Conservation (phyloP, 2,888 invertebrate genomes). For the Ferrisia virgata region DNA sequence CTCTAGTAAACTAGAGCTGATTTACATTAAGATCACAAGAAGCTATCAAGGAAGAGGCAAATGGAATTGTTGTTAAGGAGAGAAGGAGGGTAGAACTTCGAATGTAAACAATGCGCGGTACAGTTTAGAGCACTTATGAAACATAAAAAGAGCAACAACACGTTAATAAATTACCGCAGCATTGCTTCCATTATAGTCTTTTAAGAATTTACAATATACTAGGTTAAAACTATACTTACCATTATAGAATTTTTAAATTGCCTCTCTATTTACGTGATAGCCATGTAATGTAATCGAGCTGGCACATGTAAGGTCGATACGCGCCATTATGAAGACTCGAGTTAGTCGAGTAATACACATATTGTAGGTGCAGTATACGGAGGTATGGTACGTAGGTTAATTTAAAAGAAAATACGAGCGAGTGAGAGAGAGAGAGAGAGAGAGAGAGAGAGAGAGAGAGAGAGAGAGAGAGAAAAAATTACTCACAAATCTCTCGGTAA, state of each 20-base stretch:
- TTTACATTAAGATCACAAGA: background rate
- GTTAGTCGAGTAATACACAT: background rate
- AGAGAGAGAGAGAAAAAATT: background rate
- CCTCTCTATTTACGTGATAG: background rate
- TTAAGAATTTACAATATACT: background rate
- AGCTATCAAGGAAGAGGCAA: background rate
- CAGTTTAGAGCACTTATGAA: background rate
- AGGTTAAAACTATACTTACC: background rate
- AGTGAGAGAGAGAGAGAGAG: background rate
- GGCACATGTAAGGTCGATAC: background rate
- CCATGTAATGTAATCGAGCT: background rate
- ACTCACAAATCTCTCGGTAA: background rate
- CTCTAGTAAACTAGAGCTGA: background rate
- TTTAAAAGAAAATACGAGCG: background rate
- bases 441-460: background rate
- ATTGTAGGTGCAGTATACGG: background rate
- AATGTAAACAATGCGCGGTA: background rate
- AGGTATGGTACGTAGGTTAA: too few species aligned
- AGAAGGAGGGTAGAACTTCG: background rate
- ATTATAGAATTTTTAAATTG: background rate
- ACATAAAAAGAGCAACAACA: background rate
- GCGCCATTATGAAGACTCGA: background rate
- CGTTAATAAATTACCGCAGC: background rate
- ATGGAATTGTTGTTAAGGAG: background rate
- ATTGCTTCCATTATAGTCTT: background rate